These are phyloP conservation scores for Volucella zonaria DNA, from an alignment of 2,888 invertebrate genomes.

Conservation along the genomic window DNA sequence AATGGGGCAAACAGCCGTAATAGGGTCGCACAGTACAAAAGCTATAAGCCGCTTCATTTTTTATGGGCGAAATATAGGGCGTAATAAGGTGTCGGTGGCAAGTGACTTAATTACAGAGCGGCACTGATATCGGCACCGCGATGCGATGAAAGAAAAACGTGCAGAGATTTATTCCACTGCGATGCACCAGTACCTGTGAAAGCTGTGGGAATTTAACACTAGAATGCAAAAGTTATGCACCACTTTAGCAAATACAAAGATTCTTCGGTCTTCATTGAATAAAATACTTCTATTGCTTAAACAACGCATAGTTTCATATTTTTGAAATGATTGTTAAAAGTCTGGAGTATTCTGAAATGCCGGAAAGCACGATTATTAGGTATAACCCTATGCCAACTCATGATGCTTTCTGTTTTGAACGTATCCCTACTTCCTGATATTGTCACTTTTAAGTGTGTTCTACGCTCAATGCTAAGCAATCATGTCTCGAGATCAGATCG, in stretches of 20 bases:
- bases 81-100: conserved; percentile 72
- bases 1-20: conserved; percentile 29
- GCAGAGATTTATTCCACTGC: conserved; percentile 30
- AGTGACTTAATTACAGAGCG: conserved; percentile 74
- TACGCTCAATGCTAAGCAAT: no score
- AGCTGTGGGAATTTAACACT: conserved; percentile 2
- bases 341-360: no score
- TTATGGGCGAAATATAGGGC: conserved; percentile 66
- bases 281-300: no score
- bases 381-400: no score
- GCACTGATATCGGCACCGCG: conserved; percentile 53
- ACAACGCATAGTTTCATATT: no score
- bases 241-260: not conserved
- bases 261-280: no score
- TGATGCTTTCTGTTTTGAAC: no score
- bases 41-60: conserved; percentile 62
- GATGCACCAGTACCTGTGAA: not conserved
- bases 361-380: no score
- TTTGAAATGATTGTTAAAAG: no score
- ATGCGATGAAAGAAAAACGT: conserved; percentile 69
- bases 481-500: no score
- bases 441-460: no score
- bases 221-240: not conserved
- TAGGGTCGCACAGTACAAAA: conserved; percentile 66
- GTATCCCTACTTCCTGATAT: no score